Percentiles rank a stretch among this genome's conserved stretches.
Conservation (phyloP, 1,140 invertebrate genomes). For the Anoplophora glabripennis region DNA sequence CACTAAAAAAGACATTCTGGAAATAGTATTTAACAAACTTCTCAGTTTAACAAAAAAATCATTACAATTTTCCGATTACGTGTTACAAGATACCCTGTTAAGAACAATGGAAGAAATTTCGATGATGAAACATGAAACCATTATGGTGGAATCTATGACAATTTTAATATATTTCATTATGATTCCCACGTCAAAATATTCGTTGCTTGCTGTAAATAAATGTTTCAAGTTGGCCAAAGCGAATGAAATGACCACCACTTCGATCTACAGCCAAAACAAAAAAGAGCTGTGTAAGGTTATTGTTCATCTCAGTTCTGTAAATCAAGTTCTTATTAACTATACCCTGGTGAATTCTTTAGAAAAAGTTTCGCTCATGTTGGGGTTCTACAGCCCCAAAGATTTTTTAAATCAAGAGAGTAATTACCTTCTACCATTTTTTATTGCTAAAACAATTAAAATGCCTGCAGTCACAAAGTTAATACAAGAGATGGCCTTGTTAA, state of each 20-base stretch:
- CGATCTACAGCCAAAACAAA: constrained; percentile 66
- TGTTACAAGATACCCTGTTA: constrained; percentile 55
- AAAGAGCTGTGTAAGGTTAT: constrained; percentile 61
- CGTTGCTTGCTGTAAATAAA: constrained; percentile 58
- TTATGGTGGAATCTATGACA: constrained; percentile 55
- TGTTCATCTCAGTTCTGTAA: constrained; percentile 54
- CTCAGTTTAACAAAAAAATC: constrained; percentile 51
- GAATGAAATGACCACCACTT: constrained; percentile 56
- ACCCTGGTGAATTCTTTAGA: constrained; percentile 53
- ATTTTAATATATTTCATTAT: constrained; percentile 64
- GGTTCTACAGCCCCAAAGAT: constrained; percentile 57
- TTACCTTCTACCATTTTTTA: constrained; percentile 59
- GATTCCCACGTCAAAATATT: constrained; percentile 60
- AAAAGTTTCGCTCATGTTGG: constrained; percentile 56
- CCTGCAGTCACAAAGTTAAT: constrained; percentile 56
- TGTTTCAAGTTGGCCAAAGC: constrained; percentile 59
- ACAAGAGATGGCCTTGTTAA: constrained; percentile 58
- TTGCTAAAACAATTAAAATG: constrained; percentile 55
- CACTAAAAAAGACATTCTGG: constrained; percentile 52
- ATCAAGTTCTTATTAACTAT: constrained; percentile 47
- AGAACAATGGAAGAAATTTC: constrained; percentile 55
- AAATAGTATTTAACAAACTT: constrained; percentile 54
- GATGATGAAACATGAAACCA: constrained; percentile 47
- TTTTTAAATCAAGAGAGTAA: constrained; percentile 59
- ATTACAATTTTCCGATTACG: constrained; percentile 53